phyloP scores from a whole-genome alignment of 2,888 invertebrate genomes.

The Leptura quadrifasciata region DNA sequence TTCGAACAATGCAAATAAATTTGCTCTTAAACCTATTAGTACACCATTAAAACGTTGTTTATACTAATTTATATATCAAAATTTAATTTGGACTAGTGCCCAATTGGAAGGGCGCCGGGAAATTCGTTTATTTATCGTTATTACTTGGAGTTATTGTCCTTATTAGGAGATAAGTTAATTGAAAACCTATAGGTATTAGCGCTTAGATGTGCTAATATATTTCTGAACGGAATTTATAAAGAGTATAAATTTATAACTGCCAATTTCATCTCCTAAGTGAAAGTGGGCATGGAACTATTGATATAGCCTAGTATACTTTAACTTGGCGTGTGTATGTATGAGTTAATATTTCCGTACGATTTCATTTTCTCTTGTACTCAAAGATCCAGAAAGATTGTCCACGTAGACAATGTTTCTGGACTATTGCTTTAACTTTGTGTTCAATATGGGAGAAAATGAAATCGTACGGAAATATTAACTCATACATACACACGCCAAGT shows the following conservation, averaged over 20 bases:
- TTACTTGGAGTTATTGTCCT: constrained; percentile 40
- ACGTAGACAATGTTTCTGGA: no score
- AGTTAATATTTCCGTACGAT: no score
- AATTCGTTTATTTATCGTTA: constrained; percentile 38
- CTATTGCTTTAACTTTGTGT: no score
- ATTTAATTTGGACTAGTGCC: constrained; percentile 48
- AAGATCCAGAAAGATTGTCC: no score
- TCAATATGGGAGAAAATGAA: no score
- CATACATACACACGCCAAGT: no score
- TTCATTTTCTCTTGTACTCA: no score
- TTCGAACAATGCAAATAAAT: constrained; percentile 46
- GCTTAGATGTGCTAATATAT: not conserved
- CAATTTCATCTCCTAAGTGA: not conserved
- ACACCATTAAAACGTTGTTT: constrained; percentile 41
- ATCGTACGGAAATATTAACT: no score
- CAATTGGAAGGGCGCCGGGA: constrained; percentile 38
- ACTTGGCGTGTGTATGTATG: no score
- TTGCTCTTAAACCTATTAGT: constrained; percentile 43
- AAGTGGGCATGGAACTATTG: not conserved
- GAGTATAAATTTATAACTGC: not conserved
- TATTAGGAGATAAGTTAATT: constrained; percentile 46
- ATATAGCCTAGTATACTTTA: no score
- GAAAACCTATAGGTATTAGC: constrained; percentile 29
- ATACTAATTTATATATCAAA: constrained; percentile 49
- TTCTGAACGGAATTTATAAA: not conserved